Conservation (phyloP, 2,888 invertebrate genomes). For the Drosophila antonietae region DNA sequence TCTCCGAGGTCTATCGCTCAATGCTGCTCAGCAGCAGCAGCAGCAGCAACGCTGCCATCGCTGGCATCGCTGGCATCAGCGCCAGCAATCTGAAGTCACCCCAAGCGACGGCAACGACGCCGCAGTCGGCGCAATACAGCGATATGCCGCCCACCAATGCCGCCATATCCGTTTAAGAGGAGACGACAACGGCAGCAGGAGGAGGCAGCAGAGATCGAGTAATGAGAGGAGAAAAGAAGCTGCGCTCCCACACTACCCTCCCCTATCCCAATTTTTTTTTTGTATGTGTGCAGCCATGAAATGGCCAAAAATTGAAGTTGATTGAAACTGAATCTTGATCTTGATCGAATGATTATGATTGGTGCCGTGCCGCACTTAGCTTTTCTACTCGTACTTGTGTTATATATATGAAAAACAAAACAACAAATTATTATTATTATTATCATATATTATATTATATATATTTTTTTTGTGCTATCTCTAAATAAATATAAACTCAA, state of each 20-base stretch:
- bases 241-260: neutral
- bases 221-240: neutral
- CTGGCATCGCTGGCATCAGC: neutral
- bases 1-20: constrained; percentile 84
- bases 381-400: constrained; percentile 80
- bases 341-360: constrained; percentile 4
- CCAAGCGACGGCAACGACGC: constrained; percentile 37
- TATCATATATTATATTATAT: constrained; percentile 18
- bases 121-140: constrained; percentile 72
- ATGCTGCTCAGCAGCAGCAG: constrained; percentile 77
- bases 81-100: constrained; percentile 42
- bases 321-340: constrained; percentile 14
- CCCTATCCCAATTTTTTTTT: neutral
- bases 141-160: constrained; percentile 81
- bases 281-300: constrained; percentile 27
- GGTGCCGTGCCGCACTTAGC: constrained; percentile 53
- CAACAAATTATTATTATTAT: neutral
- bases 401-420: constrained; percentile 42
- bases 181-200: neutral
- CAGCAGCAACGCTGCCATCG: neutral
- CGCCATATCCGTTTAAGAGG: constrained; percentile 82
- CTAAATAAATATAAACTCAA: constrained; percentile 30
- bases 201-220: neutral
- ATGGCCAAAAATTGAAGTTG: constrained; percentile 23
- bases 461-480: constrained; percentile 6